These are phyloP conservation scores for Drosophila percnosoma DNA, from an alignment of 2,888 invertebrate species.

Conservation along the genomic window DNA sequence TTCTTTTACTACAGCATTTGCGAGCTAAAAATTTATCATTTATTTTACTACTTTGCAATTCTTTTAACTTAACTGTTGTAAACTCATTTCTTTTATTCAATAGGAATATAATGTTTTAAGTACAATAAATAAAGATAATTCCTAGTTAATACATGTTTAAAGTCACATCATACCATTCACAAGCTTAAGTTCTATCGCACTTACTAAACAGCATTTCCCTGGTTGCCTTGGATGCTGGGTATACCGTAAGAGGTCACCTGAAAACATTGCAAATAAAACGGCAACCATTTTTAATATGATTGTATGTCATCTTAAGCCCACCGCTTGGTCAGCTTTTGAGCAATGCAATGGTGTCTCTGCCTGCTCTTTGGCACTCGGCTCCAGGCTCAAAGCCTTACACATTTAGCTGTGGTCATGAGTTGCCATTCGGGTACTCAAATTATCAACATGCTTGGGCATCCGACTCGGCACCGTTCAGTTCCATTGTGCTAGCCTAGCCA, in stretches of 20 bases:
- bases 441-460: slow-evolving; percentile 67
- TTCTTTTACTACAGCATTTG: background rate
- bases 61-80: background rate
- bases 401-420: slow-evolving; percentile 51
- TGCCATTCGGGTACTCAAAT: slow-evolving; percentile 79
- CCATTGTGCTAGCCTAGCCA: slow-evolving; percentile 60
- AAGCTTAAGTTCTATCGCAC: background rate
- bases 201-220: background rate
- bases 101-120: background rate
- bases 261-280: slow-evolving; percentile 81
- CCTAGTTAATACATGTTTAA: background rate
- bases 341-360: slow-evolving; percentile 19
- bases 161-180: too few relatives aligned
- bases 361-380: slow-evolving; percentile 29
- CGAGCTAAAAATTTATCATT: background rate
- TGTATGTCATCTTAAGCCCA: slow-evolving; percentile 82
- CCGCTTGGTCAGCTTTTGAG: slow-evolving; percentile 49
- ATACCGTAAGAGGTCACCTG: slow-evolving; percentile 68
- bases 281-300: slow-evolving; percentile 83
- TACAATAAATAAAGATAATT: background rate
- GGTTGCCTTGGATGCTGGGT: slow-evolving; percentile 11
- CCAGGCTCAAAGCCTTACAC: slow-evolving; percentile 16
- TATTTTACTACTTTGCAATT: background rate
- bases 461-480: slow-evolving; percentile 34
- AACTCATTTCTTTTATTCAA: background rate